Conservation (phyloP, 2,113 vertebrate species). For the Xenopus tropicalis region DNA sequence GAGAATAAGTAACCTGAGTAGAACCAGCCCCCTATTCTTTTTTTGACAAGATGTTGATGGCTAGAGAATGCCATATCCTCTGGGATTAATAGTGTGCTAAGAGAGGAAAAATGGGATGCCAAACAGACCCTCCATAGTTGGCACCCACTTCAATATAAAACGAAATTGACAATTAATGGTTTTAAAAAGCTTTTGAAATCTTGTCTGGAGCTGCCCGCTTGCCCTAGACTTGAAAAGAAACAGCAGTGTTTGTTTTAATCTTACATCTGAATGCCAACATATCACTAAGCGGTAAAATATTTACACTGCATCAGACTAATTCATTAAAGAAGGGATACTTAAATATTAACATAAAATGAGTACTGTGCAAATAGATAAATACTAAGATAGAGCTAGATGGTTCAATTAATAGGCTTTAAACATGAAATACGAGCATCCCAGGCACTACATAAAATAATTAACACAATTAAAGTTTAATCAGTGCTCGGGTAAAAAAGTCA, state of each 20-base stretch:
- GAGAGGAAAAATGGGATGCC: constrained; percentile 37
- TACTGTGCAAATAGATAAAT: background rate
- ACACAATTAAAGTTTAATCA: constrained; percentile 13
- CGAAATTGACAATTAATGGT: constrained; percentile 35
- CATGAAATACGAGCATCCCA: background rate
- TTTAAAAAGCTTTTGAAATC: constrained; percentile 34
- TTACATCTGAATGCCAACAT: constrained; percentile 16
- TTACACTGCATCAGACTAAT: background rate
- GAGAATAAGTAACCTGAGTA: constrained; percentile 38
- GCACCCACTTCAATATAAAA: constrained; percentile 32
- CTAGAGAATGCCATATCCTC: constrained; percentile 40
- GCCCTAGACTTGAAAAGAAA: constrained; percentile 16
- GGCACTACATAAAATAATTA: background rate
- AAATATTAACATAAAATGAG: background rate
- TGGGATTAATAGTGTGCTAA: constrained; percentile 42
- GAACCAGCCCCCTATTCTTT: constrained; percentile 40
- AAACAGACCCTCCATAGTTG: constrained; percentile 36
- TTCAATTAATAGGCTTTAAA: background rate
- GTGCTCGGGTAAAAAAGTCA: constrained; percentile 15
- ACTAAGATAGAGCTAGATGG: background rate
- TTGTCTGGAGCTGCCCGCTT: constrained; percentile 25
- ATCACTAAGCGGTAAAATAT: constrained; percentile 18
- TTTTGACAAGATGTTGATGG: constrained; percentile 46
- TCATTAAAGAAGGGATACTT: background rate
- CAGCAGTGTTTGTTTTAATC: constrained; percentile 11